Conservation (phyloP, 2,888 invertebrate species). For the Epinotia brunnichana region DNA sequence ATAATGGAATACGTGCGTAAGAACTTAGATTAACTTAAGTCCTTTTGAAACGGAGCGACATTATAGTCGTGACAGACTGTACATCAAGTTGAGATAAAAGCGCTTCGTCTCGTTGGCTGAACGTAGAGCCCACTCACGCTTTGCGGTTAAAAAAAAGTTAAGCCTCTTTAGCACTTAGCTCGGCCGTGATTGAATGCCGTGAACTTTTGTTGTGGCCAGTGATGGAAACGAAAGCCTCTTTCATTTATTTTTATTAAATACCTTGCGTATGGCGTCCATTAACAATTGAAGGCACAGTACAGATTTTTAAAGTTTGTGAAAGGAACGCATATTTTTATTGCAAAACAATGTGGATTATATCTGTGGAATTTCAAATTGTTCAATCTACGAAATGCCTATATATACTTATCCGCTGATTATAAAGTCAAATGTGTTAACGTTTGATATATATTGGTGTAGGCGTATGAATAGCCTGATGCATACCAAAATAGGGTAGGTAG, state of each 20-base stretch:
- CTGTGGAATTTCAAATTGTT: background rate
- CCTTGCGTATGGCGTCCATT: background rate
- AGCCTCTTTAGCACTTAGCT: slow-evolving; percentile 65
- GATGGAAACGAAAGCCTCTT: slow-evolving; percentile 38
- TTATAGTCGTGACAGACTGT: slow-evolving; percentile 76
- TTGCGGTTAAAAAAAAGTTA: slow-evolving; percentile 52
- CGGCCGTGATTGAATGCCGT: slow-evolving; percentile 58
- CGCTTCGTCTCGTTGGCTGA: slow-evolving; percentile 61
- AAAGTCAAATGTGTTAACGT: slow-evolving; percentile 27
- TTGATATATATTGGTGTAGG: slow-evolving; percentile 19
- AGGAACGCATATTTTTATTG: background rate
- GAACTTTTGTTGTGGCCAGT: slow-evolving; percentile 45
- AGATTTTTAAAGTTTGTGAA: background rate
- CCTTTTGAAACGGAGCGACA: background rate
- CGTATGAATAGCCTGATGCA: slow-evolving; percentile 18
- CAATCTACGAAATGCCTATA: slow-evolving; percentile 7
- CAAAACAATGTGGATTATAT: background rate
- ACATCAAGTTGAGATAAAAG: slow-evolving; percentile 80
- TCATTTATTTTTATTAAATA: slow-evolving; percentile 15
- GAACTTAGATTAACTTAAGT: background rate
- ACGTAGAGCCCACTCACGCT: slow-evolving; percentile 62
- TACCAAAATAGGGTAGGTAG: background rate
- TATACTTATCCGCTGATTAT: slow-evolving; percentile 13
- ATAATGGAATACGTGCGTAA: background rate
- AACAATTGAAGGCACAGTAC: background rate